These are phyloP conservation scores for Sceloporus undulatus DNA, from an alignment of 2,113 vertebrate species.

Conservation along the genomic window DNA sequence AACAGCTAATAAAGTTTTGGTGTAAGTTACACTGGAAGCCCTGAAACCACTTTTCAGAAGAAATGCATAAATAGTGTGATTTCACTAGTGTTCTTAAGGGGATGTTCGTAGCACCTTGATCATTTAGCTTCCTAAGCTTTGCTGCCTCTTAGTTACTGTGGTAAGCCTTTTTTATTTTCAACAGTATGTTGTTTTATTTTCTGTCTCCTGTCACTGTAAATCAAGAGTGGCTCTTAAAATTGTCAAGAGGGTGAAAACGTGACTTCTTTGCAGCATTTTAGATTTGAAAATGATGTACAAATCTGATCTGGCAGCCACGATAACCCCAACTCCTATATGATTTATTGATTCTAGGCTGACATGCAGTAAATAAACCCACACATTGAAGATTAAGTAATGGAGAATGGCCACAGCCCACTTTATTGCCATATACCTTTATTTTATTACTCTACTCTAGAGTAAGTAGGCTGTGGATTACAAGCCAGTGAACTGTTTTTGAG, in stretches of 20 bases:
- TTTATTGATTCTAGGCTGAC: conserved; percentile 35
- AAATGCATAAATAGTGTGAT: not conserved
- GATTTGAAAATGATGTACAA: conserved; percentile 45
- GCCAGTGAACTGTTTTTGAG: not conserved
- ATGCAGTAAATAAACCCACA: conserved; percentile 14
- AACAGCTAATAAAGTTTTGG: not conserved
- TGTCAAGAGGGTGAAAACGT: conserved; percentile 35
- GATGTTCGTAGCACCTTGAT: not conserved
- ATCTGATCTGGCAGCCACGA: conserved; percentile 20
- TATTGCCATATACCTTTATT: conserved; percentile 16
- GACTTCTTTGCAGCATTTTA: conserved; percentile 42
- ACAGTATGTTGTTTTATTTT: conserved; percentile 19
- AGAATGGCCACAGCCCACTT: conserved; percentile 24
- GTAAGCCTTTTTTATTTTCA: conserved; percentile 1
- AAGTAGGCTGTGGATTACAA: conserved; percentile 24
- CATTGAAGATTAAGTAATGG: not conserved
- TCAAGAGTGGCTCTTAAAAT: conserved; percentile 32
- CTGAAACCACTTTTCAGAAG: not conserved
- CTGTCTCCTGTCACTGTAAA: conserved; percentile 25
- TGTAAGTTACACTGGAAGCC: not conserved
- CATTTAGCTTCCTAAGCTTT: not conserved
- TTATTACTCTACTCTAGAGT: conserved; percentile 22
- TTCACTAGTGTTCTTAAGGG: not conserved
- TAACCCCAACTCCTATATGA: conserved; percentile 37
- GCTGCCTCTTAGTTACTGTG: not conserved